Conservation (phyloP, 2,113 vertebrate genomes). For the Macaca fascicularis region T2T-MFA8v1.1 NC_088394.1:12171501-12172000, state of each 20-base stretch:
- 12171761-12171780: not conserved
- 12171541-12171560: not conserved
- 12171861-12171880: not conserved
- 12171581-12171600: no score
- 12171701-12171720: not conserved
- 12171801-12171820: not conserved
- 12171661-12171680: no score
- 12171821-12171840: no score
- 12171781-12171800: not conserved
- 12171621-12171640: not conserved
- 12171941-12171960: no score
- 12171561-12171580: not conserved
- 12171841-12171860: no score
- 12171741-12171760: not conserved
- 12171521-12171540: not conserved
- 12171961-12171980: no score
- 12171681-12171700: not conserved
- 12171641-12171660: not conserved
- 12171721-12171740: not conserved
- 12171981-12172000: no score
- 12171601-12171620: not conserved
- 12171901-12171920: not conserved
- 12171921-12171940: no score
- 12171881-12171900: not conserved
- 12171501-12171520: not conserved